phyloP scores from a whole-genome alignment of 2,888 invertebrate species.

The Horisme vitalbata region DNA sequence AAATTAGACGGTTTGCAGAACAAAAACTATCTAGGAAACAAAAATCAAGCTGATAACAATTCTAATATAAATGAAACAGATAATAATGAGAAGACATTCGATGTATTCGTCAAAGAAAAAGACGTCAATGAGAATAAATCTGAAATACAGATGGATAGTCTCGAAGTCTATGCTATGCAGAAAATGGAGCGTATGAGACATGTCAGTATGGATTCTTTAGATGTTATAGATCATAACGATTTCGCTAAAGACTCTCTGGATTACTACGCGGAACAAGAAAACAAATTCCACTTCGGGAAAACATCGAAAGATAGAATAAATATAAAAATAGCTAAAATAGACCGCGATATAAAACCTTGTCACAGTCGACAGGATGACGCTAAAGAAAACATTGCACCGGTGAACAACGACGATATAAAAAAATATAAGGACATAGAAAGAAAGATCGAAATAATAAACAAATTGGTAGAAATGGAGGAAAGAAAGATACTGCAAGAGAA shows the following conservation, averaged over 20 bases:
- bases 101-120: slow-evolving; percentile 84
- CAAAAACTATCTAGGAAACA: slow-evolving; percentile 65
- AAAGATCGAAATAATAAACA: slow-evolving; percentile 87
- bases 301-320: slow-evolving; percentile 63
- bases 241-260: slow-evolving; percentile 78
- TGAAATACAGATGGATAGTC: slow-evolving; percentile 84
- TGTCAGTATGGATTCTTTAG: slow-evolving; percentile 78
- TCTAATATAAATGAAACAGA: slow-evolving; percentile 68
- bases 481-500: slow-evolving; percentile 86
- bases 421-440: slow-evolving; percentile 86
- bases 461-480: slow-evolving; percentile 86
- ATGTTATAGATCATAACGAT: slow-evolving; percentile 70
- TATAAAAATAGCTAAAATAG: slow-evolving; percentile 54
- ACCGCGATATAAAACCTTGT: slow-evolving; percentile 47
- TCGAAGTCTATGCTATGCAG: slow-evolving; percentile 81
- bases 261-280: slow-evolving; percentile 74
- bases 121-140: slow-evolving; percentile 83
- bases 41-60: slow-evolving; percentile 65
- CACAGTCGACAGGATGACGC: slow-evolving; percentile 53
- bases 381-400: slow-evolving; percentile 70
- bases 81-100: slow-evolving; percentile 79
- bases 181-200: slow-evolving; percentile 68
- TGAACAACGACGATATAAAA: slow-evolving; percentile 79
- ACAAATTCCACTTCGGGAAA: slow-evolving; percentile 55
- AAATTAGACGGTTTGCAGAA: slow-evolving; percentile 77